Evolutionary conservation across 2,888 invertebrate species (phyloP).

Genomic region (Exocentrus adspersus): DNA sequence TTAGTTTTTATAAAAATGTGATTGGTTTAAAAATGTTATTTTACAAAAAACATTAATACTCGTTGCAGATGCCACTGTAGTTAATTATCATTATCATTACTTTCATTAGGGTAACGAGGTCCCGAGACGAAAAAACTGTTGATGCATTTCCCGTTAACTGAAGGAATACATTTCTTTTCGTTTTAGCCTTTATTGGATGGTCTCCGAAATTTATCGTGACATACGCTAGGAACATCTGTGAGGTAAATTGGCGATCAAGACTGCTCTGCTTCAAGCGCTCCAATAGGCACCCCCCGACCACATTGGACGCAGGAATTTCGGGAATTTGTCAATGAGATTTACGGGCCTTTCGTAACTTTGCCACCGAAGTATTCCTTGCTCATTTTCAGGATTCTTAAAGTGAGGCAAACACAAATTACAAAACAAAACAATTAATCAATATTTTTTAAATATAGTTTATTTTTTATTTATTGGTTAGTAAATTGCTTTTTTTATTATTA

Average conservation of each 20-base stretch:
- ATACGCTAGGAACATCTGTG: constrained; percentile 57
- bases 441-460: no score
- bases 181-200: constrained; percentile 49
- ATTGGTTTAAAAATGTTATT: no score
- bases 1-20: no score
- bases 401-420: no score
- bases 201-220: constrained; percentile 56
- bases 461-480: no score
- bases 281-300: constrained; percentile 53
- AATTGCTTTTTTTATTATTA: no score
- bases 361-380: constrained; percentile 29
- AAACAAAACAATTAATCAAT: no score
- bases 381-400: neutral
- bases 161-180: constrained; percentile 31
- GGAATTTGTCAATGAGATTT: constrained; percentile 61
- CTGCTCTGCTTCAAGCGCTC: constrained; percentile 54
- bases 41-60: no score
- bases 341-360: constrained; percentile 52
- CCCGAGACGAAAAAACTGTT: neutral
- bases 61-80: no score
- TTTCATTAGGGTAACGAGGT: neutral
- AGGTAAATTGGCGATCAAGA: constrained; percentile 61
- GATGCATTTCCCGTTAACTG: constrained; percentile 30
- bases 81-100: no score
- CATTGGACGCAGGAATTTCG: constrained; percentile 57